Conservation (phyloP, 2,888 invertebrate species). For the Vesta saturnalis region DNA sequence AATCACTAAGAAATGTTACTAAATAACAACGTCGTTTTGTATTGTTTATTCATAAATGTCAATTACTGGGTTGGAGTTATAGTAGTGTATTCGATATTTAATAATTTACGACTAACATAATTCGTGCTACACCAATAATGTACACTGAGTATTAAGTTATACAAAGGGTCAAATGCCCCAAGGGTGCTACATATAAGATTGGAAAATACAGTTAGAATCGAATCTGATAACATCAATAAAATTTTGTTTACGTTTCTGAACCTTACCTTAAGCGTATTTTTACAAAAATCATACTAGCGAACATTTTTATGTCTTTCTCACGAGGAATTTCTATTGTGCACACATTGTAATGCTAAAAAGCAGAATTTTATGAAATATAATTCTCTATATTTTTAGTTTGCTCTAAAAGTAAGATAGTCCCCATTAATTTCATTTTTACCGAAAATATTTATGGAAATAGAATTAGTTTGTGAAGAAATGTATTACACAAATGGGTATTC, state of each 20-base stretch:
- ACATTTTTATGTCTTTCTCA: no score
- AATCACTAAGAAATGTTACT: background rate
- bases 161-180: background rate
- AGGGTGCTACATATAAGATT: background rate
- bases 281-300: no score
- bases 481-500: no score
- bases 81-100: background rate
- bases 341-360: no score
- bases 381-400: no score
- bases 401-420: no score
- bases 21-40: background rate
- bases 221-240: conserved; percentile 1
- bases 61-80: background rate
- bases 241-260: background rate
- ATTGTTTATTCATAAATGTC: conserved; percentile 1
- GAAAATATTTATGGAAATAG: no score
- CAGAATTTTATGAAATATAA: no score
- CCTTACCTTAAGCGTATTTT: background rate
- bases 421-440: no score
- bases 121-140: background rate
- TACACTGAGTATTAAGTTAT: background rate
- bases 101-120: background rate
- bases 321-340: no score
- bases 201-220: background rate
- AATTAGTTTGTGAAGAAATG: no score